phyloP scores from a whole-genome alignment of 2,113 vertebrate species.

The Pygoscelis adeliae region DNA sequence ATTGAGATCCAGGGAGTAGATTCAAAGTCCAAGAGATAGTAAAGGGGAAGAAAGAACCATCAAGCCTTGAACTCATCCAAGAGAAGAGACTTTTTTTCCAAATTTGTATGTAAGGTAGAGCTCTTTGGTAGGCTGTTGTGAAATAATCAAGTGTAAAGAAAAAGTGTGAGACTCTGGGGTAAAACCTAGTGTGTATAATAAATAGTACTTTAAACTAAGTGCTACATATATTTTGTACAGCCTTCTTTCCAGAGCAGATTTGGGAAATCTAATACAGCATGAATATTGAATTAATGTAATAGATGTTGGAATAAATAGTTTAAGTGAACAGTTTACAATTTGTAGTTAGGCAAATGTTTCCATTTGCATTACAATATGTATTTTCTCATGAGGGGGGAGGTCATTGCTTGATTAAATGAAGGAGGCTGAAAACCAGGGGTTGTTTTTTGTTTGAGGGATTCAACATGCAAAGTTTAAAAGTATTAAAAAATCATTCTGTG shows the following conservation, averaged over 20 bases:
- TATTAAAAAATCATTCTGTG: not conserved
- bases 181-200: not conserved
- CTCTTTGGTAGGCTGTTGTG: not conserved
- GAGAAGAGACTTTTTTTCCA: not conserved
- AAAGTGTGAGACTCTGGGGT: not conserved
- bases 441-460: not conserved
- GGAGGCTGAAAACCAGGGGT: not conserved
- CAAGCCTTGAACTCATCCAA: not conserved
- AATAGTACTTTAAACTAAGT: not conserved
- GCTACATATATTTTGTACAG: not conserved
- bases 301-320: not conserved
- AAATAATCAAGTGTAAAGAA: not conserved
- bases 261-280: not conserved
- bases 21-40: not conserved
- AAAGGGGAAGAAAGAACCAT: not conserved
- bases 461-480: not conserved
- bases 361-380: not conserved
- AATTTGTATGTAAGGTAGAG: not conserved
- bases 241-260: not conserved
- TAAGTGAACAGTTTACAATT: not conserved
- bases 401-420: not conserved
- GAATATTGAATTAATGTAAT: not conserved
- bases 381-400: not conserved
- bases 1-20: accelerated
- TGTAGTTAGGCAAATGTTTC: not conserved